Conservation (phyloP, 2,888 invertebrate species). For the Lissonota sp. region DNA sequence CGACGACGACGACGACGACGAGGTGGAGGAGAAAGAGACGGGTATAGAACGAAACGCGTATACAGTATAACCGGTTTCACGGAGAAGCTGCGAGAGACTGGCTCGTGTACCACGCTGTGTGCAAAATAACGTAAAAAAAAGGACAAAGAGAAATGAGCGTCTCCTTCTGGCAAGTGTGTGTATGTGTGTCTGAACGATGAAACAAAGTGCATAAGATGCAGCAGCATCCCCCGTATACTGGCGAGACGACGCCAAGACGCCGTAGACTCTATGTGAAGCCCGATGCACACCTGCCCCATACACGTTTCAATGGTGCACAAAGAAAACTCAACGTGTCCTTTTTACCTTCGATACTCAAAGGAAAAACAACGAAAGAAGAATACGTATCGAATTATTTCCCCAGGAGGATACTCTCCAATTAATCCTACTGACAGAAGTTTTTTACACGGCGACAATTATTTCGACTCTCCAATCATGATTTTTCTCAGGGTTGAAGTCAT, state of each 20-base stretch:
- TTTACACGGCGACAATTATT: too few relatives aligned
- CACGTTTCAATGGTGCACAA: conserved; percentile 36
- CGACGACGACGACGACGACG: not conserved
- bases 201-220: conserved; percentile 64
- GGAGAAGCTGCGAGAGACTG: conserved; percentile 53
- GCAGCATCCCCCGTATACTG: conserved; percentile 20
- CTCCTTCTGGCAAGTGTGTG: conserved; percentile 26
- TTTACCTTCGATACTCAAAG: conserved; percentile 6
- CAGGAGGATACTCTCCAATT: conserved; percentile 6
- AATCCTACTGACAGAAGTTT: not conserved
- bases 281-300: conserved; percentile 46
- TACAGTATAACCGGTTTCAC: conserved; percentile 60
- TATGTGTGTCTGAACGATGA: conserved; percentile 31
- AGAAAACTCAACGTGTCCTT: conserved; percentile 30
- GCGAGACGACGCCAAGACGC: conserved; percentile 41
- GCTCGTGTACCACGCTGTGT: conserved; percentile 41
- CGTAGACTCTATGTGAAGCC: conserved; percentile 39
- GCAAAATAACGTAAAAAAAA: conserved; percentile 43
- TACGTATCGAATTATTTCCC: conserved; percentile 4
- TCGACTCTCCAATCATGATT: not conserved
- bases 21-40: not conserved
- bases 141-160: conserved; percentile 56
- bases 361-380: not conserved
- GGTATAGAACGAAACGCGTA: conserved; percentile 39
- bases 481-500: not conserved